These are phyloP conservation scores for Salvelinus namaycush DNA, from an alignment of 2,113 vertebrate species.

Conservation along the genomic window DNA sequence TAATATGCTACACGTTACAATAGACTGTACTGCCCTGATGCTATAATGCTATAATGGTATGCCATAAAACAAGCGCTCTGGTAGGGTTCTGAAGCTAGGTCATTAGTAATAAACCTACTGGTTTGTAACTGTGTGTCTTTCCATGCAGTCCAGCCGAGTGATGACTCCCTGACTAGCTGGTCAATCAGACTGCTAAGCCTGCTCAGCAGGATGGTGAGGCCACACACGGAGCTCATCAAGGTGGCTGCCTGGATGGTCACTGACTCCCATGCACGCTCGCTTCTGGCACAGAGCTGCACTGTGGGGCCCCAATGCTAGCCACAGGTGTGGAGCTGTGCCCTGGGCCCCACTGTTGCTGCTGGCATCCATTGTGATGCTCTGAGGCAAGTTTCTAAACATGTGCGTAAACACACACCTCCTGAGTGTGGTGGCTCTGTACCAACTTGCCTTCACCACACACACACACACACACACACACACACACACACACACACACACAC, in stretches of 20 bases:
- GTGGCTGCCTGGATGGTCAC: constrained; percentile 51
- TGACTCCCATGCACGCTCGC: background rate
- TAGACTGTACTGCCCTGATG: background rate
- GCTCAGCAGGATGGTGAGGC: constrained; percentile 36
- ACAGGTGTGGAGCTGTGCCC: background rate
- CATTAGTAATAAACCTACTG: background rate
- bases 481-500: background rate
- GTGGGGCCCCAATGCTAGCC: background rate
- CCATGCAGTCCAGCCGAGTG: constrained; percentile 1
- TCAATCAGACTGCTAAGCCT: constrained; percentile 52
- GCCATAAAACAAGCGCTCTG: background rate
- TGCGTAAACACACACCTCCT: too few species aligned
- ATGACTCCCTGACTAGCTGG: constrained; percentile 51
- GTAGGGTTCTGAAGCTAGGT: background rate
- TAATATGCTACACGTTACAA: too few species aligned
- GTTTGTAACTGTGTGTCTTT: background rate
- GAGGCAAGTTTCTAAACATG: background rate
- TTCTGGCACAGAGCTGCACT: background rate
- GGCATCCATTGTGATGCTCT: background rate
- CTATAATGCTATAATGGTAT: background rate
- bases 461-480: too few species aligned
- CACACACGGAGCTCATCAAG: constrained; percentile 37
- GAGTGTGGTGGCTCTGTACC: background rate
- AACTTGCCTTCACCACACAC: background rate
- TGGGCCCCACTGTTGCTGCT: background rate